These are phyloP conservation scores for Aspidoscelis tigris DNA, from an alignment of 2,113 vertebrate species.

Conservation along the genomic window DNA sequence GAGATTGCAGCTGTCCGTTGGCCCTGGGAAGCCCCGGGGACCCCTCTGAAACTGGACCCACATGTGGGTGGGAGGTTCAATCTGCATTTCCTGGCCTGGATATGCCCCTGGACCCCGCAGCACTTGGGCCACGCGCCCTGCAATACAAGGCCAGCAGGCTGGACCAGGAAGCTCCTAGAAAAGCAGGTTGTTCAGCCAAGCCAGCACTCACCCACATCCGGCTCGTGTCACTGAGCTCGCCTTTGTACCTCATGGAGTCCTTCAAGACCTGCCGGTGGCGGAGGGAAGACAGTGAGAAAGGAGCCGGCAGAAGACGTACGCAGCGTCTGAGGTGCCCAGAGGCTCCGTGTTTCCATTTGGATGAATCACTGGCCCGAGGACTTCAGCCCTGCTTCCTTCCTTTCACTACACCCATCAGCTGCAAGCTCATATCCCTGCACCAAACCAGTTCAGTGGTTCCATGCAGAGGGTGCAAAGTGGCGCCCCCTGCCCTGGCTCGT, in stretches of 20 bases:
- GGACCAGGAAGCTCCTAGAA: no score
- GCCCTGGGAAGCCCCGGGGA: not conserved
- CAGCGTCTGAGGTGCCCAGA: no score
- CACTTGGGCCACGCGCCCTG: not conserved
- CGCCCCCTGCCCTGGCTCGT: no score
- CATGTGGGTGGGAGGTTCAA: not conserved
- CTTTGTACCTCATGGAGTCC: slow-evolving; percentile 94
- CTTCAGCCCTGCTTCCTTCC: no score
- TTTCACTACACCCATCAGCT: no score
- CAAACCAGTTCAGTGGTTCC: no score
- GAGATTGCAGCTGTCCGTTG: not conserved
- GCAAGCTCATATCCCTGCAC: no score
- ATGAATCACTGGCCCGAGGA: no score
- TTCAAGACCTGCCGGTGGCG: slow-evolving; percentile 87
- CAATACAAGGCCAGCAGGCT: no score
- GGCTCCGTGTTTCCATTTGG: no score
- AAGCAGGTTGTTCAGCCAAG: accelerated
- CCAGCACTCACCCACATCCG: slow-evolving; percentile 94
- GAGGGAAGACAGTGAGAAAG: not conserved
- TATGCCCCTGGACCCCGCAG: not conserved
- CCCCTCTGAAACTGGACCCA: no score
- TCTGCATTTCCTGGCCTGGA: not conserved
- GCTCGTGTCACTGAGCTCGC: slow-evolving; percentile 94
- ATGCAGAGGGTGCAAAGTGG: no score
- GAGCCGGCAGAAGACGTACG: not conserved